These are phyloP conservation scores for Macrosteles quadrilineatus DNA, from an alignment of 1,140 invertebrate genomes.

Conservation along the genomic window DNA sequence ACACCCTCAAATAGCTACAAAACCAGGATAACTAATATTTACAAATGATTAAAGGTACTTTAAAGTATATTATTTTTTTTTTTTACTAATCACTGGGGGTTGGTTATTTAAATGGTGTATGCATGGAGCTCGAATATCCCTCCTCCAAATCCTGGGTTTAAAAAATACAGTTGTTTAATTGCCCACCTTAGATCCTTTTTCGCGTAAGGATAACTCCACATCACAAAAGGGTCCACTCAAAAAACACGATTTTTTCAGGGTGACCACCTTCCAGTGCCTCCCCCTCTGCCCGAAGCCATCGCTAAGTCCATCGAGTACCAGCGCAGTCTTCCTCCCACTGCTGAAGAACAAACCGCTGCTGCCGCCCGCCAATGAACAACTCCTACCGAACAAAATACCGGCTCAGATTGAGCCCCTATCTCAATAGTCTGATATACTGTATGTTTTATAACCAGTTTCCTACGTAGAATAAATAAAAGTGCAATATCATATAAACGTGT, in stretches of 20 bases:
- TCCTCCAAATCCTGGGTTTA: too few species aligned
- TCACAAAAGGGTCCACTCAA: too few species aligned
- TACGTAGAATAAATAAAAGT: slow-evolving; percentile 20
- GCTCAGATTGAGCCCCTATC: slow-evolving; percentile 3
- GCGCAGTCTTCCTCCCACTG: slow-evolving; percentile 48
- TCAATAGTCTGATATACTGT: background rate
- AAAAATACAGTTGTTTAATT: too few species aligned
- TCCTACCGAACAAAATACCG: background rate
- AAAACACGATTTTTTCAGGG: slow-evolving; percentile 69
- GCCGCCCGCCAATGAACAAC: background rate
- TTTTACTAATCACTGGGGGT: too few species aligned
- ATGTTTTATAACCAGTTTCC: slow-evolving; percentile 6
- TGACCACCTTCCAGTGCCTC: slow-evolving; percentile 72
- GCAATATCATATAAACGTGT: background rate
- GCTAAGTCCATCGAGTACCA: slow-evolving; percentile 64
- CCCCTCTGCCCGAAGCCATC: slow-evolving; percentile 64
- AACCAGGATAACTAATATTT: too few species aligned
- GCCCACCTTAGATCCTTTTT: too few species aligned
- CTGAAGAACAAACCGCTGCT: background rate
- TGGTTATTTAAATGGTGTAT: too few species aligned
- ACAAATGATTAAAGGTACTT: too few species aligned
- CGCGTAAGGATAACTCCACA: too few species aligned
- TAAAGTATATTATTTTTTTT: too few species aligned
- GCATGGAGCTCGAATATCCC: too few species aligned
- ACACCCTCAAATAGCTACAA: too few species aligned